Percentiles rank a stretch among this genome's conserved stretches.
These are phyloP conservation scores for Berghia stephanieae DNA, from an alignment of 1,140 invertebrate genomes.

Conservation along the genomic window DNA sequence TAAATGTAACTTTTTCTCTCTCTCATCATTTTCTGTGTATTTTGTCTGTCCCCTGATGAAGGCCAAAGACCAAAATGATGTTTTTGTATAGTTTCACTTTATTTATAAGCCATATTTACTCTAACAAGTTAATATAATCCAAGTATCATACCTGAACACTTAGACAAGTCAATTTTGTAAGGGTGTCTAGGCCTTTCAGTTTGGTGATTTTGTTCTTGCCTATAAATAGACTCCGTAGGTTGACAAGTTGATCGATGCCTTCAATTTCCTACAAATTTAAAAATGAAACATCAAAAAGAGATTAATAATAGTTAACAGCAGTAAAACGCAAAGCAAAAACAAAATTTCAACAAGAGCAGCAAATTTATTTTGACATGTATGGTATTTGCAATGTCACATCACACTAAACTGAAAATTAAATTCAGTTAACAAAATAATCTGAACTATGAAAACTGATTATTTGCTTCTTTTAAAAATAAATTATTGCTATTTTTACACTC, in stretches of 20 bases:
- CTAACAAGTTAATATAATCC: too few species aligned
- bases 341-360: neutral
- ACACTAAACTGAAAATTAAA: neutral
- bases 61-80: too few species aligned
- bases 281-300: neutral
- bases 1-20: too few species aligned
- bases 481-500: too few species aligned
- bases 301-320: neutral
- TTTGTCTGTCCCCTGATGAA: too few species aligned
- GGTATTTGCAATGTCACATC: neutral
- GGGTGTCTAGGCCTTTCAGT: conserved; percentile 84
- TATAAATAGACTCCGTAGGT: conserved; percentile 71
- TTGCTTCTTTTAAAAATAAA: too few species aligned
- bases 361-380: neutral
- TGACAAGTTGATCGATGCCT: conserved; percentile 56
- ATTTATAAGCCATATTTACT: too few species aligned
- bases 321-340: neutral
- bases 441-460: too few species aligned
- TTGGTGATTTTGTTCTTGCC: conserved; percentile 97
- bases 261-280: conserved; percentile 59
- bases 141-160: conserved; percentile 88
- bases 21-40: too few species aligned
- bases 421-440: too few species aligned
- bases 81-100: too few species aligned
- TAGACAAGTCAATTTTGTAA: conserved; percentile 82